phyloP scores from a whole-genome alignment of 2,888 invertebrate genomes.

The Platycnemis pennipes region DNA sequence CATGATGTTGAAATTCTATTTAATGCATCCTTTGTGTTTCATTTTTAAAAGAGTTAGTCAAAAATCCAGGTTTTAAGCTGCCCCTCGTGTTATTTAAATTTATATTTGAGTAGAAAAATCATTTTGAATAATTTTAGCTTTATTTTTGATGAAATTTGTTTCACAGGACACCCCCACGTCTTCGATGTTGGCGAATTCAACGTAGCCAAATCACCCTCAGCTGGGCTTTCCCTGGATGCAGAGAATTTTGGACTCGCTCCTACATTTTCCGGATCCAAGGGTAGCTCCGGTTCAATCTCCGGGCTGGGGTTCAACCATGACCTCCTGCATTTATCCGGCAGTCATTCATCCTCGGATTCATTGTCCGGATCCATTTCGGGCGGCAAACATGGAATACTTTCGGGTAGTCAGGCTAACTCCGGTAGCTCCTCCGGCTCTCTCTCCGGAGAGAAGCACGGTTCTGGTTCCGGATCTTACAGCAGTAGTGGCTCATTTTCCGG shows the following conservation, averaged over 20 bases:
- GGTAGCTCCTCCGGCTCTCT: slow-evolving; percentile 27
- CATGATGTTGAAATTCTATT: no score
- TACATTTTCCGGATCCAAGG: background rate
- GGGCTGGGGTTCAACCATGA: slow-evolving; percentile 20
- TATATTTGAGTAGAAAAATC: no score
- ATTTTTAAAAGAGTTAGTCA: no score
- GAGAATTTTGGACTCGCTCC: background rate
- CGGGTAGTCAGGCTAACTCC: background rate
- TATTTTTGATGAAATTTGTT: background rate
- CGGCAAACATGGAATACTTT: background rate
- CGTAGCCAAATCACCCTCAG: background rate
- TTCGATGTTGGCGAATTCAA: background rate
- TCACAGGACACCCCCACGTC: background rate
- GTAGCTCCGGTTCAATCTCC: background rate
- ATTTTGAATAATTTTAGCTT: no score
- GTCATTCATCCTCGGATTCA: slow-evolving; percentile 36
- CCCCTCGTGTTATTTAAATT: no score
- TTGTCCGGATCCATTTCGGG: slow-evolving; percentile 21
- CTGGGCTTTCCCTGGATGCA: background rate
- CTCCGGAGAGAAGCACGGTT: background rate
- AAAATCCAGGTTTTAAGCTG: no score
- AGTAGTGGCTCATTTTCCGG: slow-evolving; percentile 19
- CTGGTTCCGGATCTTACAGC: background rate
- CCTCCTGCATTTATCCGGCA: background rate
- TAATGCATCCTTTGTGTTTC: no score